Evolutionary conservation across 2,113 vertebrate genomes (phyloP).

Genomic region (Nesoenas mayeri): DNA sequence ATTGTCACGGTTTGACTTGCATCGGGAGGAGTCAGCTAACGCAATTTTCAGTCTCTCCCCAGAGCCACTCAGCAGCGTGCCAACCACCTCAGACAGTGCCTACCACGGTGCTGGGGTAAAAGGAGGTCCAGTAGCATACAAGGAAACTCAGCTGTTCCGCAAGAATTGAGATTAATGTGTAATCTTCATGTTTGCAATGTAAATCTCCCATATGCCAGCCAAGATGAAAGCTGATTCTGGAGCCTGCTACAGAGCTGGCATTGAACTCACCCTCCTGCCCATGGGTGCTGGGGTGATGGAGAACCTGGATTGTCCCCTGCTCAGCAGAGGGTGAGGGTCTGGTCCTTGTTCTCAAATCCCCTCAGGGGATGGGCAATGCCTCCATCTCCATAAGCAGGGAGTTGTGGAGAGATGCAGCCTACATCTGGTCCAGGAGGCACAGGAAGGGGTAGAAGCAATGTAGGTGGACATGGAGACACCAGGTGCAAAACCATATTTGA

Average conservation of each 20-base stretch:
- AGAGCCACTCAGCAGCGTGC: not conserved
- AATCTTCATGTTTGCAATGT: not conserved
- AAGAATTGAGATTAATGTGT: not conserved
- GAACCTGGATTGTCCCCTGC: not conserved
- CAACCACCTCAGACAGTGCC: not conserved
- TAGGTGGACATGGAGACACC: rapidly evolving
- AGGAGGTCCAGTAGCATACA: not conserved
- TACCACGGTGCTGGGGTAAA: not conserved
- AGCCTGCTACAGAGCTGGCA: not conserved
- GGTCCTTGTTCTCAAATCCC: not conserved
- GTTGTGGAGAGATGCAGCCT: not conserved
- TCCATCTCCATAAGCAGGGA: not conserved
- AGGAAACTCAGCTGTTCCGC: not conserved
- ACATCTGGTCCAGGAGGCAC: not conserved
- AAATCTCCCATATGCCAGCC: not conserved
- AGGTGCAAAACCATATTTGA: not conserved
- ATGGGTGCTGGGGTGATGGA: not conserved
- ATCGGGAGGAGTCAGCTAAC: not conserved
- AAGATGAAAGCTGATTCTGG: not conserved
- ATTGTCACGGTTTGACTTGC: not conserved
- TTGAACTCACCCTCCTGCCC: rapidly evolving
- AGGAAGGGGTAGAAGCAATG: not conserved
- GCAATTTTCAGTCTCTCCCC: rapidly evolving
- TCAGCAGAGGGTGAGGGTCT: not conserved
- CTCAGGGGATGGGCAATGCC: not conserved